Conservation (phyloP, 2,113 vertebrate species). For the Crotalus helleri region DNA sequence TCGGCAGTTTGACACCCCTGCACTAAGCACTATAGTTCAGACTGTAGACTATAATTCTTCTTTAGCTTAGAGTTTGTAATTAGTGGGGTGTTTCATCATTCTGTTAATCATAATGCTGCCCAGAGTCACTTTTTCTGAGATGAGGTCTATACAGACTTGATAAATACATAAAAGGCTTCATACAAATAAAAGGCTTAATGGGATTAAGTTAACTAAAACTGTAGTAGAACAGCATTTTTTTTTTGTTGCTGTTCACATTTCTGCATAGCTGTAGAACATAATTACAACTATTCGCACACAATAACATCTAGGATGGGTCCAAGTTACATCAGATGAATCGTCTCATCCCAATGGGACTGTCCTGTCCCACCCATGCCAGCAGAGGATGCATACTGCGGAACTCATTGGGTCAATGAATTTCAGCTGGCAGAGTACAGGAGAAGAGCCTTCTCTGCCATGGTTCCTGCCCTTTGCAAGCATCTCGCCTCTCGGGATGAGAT, state of each 20-base stretch:
- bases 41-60: not conserved
- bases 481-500: not conserved
- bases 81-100: not conserved
- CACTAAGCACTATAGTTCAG: not conserved
- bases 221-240: not conserved
- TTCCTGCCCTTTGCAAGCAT: not conserved
- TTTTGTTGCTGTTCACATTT: constrained; percentile 6
- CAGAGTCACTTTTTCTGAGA: not conserved
- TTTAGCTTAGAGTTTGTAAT: not conserved
- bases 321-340: not conserved
- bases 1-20: too few species aligned
- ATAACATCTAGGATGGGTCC: not conserved
- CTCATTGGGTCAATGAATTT: not conserved
- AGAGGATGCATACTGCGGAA: not conserved
- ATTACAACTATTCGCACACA: not conserved
- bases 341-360: not conserved
- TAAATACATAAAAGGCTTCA: not conserved
- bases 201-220: constrained; percentile 36
- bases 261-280: constrained; percentile 4
- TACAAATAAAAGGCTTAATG: constrained; percentile 5
- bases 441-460: not conserved
- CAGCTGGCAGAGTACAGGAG: not conserved
- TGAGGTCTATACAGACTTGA: not conserved
- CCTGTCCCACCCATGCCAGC: not conserved
- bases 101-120: constrained; percentile 2